Evolutionary conservation across 2,113 vertebrate genomes (phyloP), one percentile per base, ranked within the genome.

Genomic region (Lutjanus erythropterus): DNA sequence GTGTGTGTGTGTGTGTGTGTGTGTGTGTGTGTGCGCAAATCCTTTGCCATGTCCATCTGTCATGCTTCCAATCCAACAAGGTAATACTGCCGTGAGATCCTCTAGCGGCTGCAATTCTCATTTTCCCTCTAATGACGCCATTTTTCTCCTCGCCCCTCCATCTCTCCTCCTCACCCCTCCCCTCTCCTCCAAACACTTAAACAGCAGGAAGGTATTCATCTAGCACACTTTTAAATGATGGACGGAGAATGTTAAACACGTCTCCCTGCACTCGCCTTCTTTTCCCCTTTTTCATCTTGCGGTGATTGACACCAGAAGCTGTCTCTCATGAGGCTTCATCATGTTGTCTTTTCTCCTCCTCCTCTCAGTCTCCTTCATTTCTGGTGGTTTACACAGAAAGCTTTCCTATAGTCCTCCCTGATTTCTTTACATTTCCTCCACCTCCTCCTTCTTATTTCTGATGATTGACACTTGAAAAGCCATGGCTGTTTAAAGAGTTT

Each of bases 401-500:
- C 31, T 31, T 71, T 46, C 19, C 46, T 39, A 7, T 66, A n/a
- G 42, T 58, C 11, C 61, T 58, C 44, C 31, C 9, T 27, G 33
- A 61, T 69, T 65, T 65, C 55, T 33, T 67, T 62, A 47, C 58
- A 55, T 62, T 5, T 52, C 7, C 41, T 52, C 59, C 75, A 27
- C 47, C 66, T 47, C 58, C 50, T 23, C 31, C 19, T 56, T 4
- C 47, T 46, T 55, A 46, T 69, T 80, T 65, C 37, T 66, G 52
- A 33, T 86, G 86, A 89, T 71, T 83, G 78, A 80, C 81, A 83
- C 68, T 78, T 81, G 53, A 84, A 74, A 87, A 86, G 62, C 47
- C 60, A 33, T 33, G 5, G 56, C 33, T 71, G 62, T 81, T 68
- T 72, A 72, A 85, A 72, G 61, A 72, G 62, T 77, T 91, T 49